Conservation (phyloP, 2,113 vertebrate species). For the Pseudopipra pipra region DNA sequence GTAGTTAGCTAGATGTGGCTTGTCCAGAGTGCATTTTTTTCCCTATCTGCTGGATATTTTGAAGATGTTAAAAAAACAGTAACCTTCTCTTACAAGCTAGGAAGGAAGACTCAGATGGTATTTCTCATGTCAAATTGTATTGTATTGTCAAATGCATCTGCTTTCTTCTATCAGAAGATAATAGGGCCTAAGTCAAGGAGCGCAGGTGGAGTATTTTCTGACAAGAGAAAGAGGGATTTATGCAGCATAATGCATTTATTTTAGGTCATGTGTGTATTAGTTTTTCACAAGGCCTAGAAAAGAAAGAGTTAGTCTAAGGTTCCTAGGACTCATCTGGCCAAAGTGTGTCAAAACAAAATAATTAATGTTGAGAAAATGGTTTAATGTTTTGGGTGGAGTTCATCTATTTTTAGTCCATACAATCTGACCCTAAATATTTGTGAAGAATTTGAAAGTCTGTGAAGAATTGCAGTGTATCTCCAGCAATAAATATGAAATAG, state of each 20-base stretch:
- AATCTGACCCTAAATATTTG: neutral
- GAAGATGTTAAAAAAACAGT: neutral
- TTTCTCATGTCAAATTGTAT: neutral
- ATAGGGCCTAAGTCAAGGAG: neutral
- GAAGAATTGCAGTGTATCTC: neutral
- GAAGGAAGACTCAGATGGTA: neutral
- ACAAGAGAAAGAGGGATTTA: neutral
- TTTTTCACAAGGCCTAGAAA: neutral
- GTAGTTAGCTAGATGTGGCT: neutral
- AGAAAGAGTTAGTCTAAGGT: neutral
- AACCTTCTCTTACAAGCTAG: neutral
- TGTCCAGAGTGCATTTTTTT: neutral
- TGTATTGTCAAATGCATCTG: neutral
- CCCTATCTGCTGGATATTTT: neutral
- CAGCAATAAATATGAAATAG: neutral
- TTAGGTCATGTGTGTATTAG: neutral
- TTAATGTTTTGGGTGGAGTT: neutral
- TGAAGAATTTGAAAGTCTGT: neutral
- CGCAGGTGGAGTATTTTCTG: neutral
- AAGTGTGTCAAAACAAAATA: neutral
- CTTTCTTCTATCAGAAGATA: neutral
- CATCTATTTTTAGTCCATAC: neutral
- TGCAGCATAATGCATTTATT: neutral
- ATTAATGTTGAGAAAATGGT: neutral
- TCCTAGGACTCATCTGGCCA: neutral